Evolutionary conservation across 2,797 vertebrate genomes (phyloP), one percentile per base, ranked within the genome.

Genomic region (Sebastes dallii): DNA sequence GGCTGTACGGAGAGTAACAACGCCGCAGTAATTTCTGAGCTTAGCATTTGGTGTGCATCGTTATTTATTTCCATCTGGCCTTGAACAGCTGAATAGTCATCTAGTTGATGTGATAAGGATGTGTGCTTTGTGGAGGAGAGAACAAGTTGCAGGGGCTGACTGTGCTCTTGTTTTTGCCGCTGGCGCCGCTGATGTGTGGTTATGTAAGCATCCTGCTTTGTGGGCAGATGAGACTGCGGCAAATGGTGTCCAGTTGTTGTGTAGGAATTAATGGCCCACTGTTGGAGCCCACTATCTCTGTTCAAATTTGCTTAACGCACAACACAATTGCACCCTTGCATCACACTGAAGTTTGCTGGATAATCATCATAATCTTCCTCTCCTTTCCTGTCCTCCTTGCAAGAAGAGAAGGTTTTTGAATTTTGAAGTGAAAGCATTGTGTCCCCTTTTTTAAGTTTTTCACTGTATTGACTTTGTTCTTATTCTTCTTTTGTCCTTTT

Each of bases 401-500:
- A 83, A 89, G 86, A 87, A 90, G 86, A 91, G 85, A 89, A 78
- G 70, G 78, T 85, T 88, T 34, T 85, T 86, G 82, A 86, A 80
- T 83, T 93, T 91, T 93, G 77, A 91, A 93, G 88, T 90, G 80
- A 88, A 91, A 94, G 88, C 90, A 94, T 91, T 95, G 90, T 94
- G 83, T 94, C 94, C 95, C 95, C 92, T 93, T 94, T 67, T 95
- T 95, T 95, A 93, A 94, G 91, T 95, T 96, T 95, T 94, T 91
- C 93, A 95, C 92, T 96, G 95, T 96, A 96, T 95, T 96, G 95
- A 96, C 95, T 95, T 90, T 95, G 94, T 95, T 95, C 94, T 96
- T 95, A 94, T 95, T 95, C 95, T 96, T 95, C 93, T 95, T 95
- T 94, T 95, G 90, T 95, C 92, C 92, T 88, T 94, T 94, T 93